Evolutionary conservation across 1,140 invertebrate genomes (phyloP).

Genomic region (Trachymyrmex septentrionalis): DNA sequence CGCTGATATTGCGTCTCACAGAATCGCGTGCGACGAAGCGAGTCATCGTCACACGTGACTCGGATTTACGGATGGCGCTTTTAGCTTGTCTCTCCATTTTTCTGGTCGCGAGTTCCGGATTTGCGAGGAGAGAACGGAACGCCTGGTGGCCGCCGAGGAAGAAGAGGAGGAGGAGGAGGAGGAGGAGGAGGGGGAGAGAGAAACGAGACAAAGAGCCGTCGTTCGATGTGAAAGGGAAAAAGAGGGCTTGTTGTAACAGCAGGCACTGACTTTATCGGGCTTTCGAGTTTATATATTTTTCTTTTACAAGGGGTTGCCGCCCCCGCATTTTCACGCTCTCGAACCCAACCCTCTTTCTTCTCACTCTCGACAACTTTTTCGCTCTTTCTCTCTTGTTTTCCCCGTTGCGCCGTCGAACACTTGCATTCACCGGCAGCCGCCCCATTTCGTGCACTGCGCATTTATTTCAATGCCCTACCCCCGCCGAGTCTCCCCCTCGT

Average conservation of each 20-base stretch:
- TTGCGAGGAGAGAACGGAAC: not conserved
- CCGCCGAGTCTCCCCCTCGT: constrained; percentile 7
- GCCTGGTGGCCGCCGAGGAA: not conserved
- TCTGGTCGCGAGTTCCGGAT: constrained; percentile 29
- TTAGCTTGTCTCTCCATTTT: constrained; percentile 40
- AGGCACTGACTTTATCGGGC: constrained; percentile 75
- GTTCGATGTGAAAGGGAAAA: constrained; percentile 57
- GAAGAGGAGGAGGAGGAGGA: not conserved
- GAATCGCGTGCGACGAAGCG: constrained; percentile 18
- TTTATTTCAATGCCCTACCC: constrained; percentile 66
- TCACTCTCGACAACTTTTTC: not conserved
- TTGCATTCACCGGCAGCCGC: constrained; percentile 67
- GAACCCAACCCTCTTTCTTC: constrained; percentile 43
- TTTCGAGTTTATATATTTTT: constrained; percentile 76
- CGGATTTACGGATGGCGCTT: constrained; percentile 45
- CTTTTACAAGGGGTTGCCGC: constrained; percentile 75
- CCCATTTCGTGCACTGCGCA: constrained; percentile 68
- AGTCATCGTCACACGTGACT: constrained; percentile 36
- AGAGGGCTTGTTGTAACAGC: constrained; percentile 74
- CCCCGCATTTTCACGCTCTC: constrained; percentile 75
- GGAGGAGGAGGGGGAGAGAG: constrained; percentile 4
- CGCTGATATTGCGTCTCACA: constrained; percentile 23
- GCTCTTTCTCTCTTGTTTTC: not conserved
- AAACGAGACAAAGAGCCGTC: constrained; percentile 66
- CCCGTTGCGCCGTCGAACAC: constrained; percentile 54